Evolutionary conservation across 2,113 vertebrate species (phyloP), one percentile per base, ranked within the genome.

Genomic region (Phylloscopus trochiloides): DNA sequence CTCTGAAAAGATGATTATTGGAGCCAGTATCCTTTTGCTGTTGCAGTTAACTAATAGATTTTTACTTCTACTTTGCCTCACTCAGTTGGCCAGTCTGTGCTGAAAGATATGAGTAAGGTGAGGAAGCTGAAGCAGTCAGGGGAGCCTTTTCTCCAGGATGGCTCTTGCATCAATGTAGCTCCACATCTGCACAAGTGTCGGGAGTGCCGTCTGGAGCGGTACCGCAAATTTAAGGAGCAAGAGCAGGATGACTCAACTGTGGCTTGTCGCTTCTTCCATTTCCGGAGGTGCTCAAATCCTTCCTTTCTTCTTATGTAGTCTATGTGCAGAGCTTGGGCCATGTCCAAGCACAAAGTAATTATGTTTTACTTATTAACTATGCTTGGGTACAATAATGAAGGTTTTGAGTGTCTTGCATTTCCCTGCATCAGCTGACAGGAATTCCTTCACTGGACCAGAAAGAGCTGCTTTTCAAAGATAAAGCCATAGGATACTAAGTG

Each of bases 111-210:
- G 96, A 99, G 98, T 93, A 99, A 99, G 96, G 99, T 99, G 83
- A 99, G 99, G 76, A 99, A 99, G 94, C 97, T 99, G 95, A 99
- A 99, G 96, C 99, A 99, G 97, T 99, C 99, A 12, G 99, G 99
- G 50, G 99, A 99, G 96, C 99, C 99, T 40, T 99, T 99, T 97
- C 98, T 99, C 59, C 99, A 99, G 96, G 99, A 99, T 68, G 99
- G 99, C 54, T 99, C 99, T 32, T 99, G 99, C 95, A 99, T 99
- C 97, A 99, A 99, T 6, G 99, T 99, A 66, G 99, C 99, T 13
- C 99, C 99, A 68, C 99, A 99, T 96, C 97, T 99, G 96, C 99
- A 99, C 97, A 99, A 99, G 97, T 99, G 99, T 94, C 98, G 99
- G 1, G 99, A 99, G 95, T 99, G 99, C 94, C 99, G 99, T 38